phyloP scores from a whole-genome alignment of 2,888 invertebrate genomes.

The Rhodophaea formosa region DNA sequence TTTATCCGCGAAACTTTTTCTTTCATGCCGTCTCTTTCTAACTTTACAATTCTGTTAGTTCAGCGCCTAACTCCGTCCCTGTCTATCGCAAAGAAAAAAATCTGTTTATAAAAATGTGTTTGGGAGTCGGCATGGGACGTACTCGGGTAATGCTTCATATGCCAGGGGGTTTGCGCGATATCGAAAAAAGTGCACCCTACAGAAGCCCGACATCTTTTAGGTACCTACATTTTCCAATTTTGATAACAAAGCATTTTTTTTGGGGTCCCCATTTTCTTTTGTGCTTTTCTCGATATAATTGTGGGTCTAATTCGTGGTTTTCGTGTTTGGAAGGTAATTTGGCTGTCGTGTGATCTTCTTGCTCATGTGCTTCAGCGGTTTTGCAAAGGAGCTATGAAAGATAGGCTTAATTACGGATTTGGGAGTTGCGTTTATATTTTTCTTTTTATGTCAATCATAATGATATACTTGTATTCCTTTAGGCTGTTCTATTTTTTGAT shows the following conservation, averaged over 20 bases:
- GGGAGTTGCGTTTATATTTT: not conserved
- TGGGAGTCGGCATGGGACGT: constrained; percentile 68
- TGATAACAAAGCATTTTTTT: constrained; percentile 72
- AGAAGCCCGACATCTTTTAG: constrained; percentile 65
- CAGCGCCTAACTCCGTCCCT: constrained; percentile 43
- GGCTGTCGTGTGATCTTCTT: constrained; percentile 46
- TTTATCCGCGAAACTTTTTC: constrained; percentile 78
- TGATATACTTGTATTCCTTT: not conserved
- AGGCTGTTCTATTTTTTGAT: not conserved
- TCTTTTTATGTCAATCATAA: constrained; percentile 5
- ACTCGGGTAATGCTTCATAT: constrained; percentile 77
- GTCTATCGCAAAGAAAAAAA: constrained; percentile 71
- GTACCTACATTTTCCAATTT: constrained; percentile 77
- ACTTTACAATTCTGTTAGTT: constrained; percentile 34
- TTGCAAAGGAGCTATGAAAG: constrained; percentile 32
- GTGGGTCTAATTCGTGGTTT: constrained; percentile 60
- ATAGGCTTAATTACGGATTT: constrained; percentile 11
- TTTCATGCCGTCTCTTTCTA: constrained; percentile 61
- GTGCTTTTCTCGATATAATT: constrained; percentile 64
- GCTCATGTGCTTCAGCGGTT: constrained; percentile 50
- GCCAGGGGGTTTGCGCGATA: constrained; percentile 57
- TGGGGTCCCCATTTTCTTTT: constrained; percentile 17
- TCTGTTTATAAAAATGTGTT: constrained; percentile 76
- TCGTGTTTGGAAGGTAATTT: constrained; percentile 47
- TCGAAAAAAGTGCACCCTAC: constrained; percentile 71